These are phyloP conservation scores for Parazoanthus atlanticus DNA, from an alignment of 92 coral and sea anemone species.

Conservation along the genomic window DNA sequence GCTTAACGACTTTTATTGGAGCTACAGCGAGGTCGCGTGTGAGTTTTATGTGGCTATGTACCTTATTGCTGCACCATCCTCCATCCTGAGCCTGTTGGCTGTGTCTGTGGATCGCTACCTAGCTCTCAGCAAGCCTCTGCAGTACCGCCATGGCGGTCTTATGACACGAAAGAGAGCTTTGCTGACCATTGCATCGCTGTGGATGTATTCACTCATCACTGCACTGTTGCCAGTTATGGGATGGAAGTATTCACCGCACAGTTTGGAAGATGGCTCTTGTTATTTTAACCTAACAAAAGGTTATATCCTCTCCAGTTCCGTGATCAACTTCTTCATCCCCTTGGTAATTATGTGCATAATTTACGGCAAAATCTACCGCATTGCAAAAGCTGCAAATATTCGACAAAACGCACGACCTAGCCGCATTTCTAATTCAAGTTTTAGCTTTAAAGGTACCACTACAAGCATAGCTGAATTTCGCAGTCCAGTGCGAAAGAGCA, in stretches of 20 bases:
- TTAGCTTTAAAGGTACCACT: conserved; percentile 13
- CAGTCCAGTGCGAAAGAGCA: conserved; percentile 10
- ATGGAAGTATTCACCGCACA: conserved; percentile 1
- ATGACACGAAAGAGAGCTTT: conserved; percentile 32
- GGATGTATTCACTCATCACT: conserved; percentile 17
- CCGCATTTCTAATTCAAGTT: conserved; percentile 22
- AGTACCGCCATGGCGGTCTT: conserved; percentile 15
- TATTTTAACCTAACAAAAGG: conserved; percentile 27
- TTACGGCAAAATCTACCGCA: conserved; percentile 40
- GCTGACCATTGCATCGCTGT: conserved; percentile 32
- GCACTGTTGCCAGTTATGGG: conserved; percentile 39
- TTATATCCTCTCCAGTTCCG: conserved; percentile 27
- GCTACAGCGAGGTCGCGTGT: conserved; percentile 8
- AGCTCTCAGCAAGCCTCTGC: conserved; percentile 27
- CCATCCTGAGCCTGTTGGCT: conserved; percentile 27
- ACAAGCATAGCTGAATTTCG: conserved; percentile 26
- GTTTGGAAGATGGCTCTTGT: conserved; percentile 16
- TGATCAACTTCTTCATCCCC: conserved; percentile 24
- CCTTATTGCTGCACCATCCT: conserved; percentile 17
- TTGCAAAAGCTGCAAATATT: conserved; percentile 31
- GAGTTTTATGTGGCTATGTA: conserved; percentile 28
- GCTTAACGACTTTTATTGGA: conserved; percentile 16
- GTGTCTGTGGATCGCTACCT: conserved; percentile 42
- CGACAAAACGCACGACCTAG: conserved; percentile 30
- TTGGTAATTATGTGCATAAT: conserved; percentile 40